Evolutionary conservation across 1,140 invertebrate species (phyloP).

Genomic region (Steinernema feltiae): DNA sequence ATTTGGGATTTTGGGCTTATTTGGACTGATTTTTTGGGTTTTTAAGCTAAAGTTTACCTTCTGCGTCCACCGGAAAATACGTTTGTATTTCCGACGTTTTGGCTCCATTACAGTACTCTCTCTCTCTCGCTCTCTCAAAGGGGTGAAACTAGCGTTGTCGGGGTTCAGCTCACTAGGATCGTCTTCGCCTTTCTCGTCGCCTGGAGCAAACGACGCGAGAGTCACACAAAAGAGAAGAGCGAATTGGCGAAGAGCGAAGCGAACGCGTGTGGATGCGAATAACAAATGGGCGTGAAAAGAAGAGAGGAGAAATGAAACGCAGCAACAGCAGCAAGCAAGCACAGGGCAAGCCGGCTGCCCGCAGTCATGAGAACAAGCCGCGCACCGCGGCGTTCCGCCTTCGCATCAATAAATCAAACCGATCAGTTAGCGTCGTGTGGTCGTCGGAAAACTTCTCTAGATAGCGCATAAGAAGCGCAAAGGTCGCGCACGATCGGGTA

Average conservation of each 20-base stretch:
- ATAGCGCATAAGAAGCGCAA: neutral
- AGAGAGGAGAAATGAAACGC: neutral
- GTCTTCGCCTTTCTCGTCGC: neutral
- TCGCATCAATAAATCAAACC: neutral
- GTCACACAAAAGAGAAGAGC: neutral
- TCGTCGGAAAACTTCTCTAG: too few relatives aligned
- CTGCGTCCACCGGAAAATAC: slow-evolving; percentile 21
- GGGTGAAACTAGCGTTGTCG: neutral
- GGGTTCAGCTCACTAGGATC: too few relatives aligned
- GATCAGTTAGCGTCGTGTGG: too few relatives aligned
- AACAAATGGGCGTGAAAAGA: too few relatives aligned
- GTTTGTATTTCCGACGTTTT: neutral
- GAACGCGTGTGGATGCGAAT: neutral
- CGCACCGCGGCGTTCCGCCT: neutral
- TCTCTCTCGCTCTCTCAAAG: neutral
- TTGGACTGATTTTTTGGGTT: neutral
- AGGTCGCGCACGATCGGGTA: neutral
- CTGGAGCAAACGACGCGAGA: neutral
- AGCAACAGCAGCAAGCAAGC: neutral
- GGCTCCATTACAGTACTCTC: neutral
- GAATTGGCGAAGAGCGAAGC: too few relatives aligned
- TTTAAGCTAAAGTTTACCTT: slow-evolving; percentile 16
- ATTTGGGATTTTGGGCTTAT: neutral
- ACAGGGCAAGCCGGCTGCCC: too few relatives aligned
- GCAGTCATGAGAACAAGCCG: too few relatives aligned